Conservation (phyloP, 2,113 vertebrate genomes). For the Pelobates fuscus region DNA sequence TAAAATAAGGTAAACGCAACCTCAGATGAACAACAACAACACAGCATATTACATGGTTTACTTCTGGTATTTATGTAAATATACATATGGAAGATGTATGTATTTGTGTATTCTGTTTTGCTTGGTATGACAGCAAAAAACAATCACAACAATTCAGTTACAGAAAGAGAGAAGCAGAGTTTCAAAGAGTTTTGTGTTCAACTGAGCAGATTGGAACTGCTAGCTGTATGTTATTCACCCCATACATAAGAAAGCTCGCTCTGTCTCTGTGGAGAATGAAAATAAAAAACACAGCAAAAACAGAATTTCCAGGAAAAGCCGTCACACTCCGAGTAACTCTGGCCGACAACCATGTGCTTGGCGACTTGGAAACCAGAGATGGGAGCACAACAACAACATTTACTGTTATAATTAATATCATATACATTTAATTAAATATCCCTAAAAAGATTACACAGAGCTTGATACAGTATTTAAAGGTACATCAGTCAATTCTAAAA, state of each 20-base stretch:
- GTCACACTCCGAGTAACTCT: background rate
- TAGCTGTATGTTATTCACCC: background rate
- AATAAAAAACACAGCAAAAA: slow-evolving; percentile 20
- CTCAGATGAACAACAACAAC: too few relatives aligned
- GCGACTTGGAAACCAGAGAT: too few relatives aligned
- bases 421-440: too few relatives aligned
- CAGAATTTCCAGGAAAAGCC: slow-evolving; percentile 24
- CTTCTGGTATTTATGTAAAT: background rate
- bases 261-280: slow-evolving; percentile 29
- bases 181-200: background rate
- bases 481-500: too few relatives aligned
- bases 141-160: background rate
- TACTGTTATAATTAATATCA: too few relatives aligned
- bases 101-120: background rate
- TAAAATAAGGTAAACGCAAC: too few relatives aligned
- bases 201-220: background rate
- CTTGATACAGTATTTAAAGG: too few relatives aligned
- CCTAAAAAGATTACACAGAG: too few relatives aligned
- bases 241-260: slow-evolving; percentile 13
- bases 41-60: too few relatives aligned
- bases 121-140: background rate
- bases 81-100: background rate
- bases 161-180: background rate
- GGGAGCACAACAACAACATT: too few relatives aligned
- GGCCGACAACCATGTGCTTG: background rate